Evolutionary conservation across 1,140 invertebrate species (phyloP).

Genomic region (Cardiocondyla obscurior): DNA sequence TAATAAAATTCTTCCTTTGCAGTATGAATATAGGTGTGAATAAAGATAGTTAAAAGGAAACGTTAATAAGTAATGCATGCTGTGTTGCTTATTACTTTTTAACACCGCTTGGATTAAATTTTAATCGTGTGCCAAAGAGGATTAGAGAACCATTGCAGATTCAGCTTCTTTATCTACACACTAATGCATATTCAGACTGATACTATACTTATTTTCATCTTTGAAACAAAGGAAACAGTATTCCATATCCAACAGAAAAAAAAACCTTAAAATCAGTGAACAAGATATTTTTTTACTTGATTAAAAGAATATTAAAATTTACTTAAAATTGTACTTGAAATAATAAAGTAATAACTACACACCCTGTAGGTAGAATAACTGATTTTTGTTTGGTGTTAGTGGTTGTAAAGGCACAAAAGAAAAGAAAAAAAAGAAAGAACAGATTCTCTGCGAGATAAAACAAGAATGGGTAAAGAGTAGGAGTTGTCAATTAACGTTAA

Average conservation of each 20-base stretch:
- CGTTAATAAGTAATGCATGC: not conserved
- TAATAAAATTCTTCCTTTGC: not conserved
- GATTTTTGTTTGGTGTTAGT: constrained; percentile 66
- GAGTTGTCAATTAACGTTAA: constrained; percentile 81
- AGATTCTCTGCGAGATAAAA: constrained; percentile 4
- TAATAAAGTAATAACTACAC: not conserved
- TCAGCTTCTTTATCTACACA: constrained; percentile 1
- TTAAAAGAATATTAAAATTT: not conserved
- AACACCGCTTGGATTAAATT: constrained; percentile 36
- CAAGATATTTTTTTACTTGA: not conserved
- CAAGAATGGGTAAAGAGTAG: constrained; percentile 16
- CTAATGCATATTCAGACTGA: not conserved
- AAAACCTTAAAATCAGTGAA: not conserved
- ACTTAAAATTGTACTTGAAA: not conserved
- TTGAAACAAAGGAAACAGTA: not conserved
- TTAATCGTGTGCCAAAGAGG: constrained; percentile 37
- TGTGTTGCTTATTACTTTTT: constrained; percentile 36
- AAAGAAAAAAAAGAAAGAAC: constrained; percentile 2
- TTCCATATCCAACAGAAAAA: not conserved
- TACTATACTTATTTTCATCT: not conserved
- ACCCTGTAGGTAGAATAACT: constrained; percentile 2
- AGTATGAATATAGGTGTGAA: not conserved
- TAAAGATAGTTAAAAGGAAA: not conserved
- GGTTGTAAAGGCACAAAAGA: constrained; percentile 18
- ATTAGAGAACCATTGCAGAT: constrained; percentile 29